These are phyloP conservation scores for Ceratosolen solmsi DNA, from an alignment of 1,140 invertebrate genomes.

Conservation along the genomic window DNA sequence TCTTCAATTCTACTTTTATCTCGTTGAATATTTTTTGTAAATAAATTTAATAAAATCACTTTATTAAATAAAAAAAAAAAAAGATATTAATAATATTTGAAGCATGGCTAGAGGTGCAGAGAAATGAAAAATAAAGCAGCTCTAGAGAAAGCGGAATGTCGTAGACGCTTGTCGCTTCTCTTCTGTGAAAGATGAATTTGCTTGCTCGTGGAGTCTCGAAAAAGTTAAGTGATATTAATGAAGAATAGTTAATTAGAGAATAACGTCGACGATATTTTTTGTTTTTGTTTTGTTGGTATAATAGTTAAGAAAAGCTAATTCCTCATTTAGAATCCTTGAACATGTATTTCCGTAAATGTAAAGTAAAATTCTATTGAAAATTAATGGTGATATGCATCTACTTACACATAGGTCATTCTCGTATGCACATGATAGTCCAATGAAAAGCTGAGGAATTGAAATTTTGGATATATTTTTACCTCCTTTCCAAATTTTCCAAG, in stretches of 20 bases:
- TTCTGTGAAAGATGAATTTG: constrained; percentile 52
- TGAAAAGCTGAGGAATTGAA: neutral
- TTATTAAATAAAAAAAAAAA: no score
- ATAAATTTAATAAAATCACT: no score
- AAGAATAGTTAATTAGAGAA: constrained; percentile 61
- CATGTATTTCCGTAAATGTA: constrained; percentile 60
- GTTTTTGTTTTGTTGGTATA: constrained; percentile 7
- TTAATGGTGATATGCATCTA: constrained; percentile 52
- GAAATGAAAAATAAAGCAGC: neutral
- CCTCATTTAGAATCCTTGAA: constrained; percentile 32
- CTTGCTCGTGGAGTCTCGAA: constrained; percentile 29
- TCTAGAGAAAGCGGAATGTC: neutral
- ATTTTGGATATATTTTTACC: no score
- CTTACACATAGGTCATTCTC: neutral
- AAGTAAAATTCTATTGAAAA: constrained; percentile 56
- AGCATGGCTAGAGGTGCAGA: neutral
- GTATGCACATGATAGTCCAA: neutral
- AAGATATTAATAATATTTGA: no score
- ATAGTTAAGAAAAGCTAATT: neutral
- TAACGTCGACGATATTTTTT: constrained; percentile 43
- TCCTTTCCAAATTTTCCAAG: no score
- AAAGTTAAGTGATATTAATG: constrained; percentile 63
- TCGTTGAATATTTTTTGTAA: no score
- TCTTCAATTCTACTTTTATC: no score
- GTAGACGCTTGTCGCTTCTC: neutral